Base-by-base conservation (phyloP, 2,888 invertebrate species). In the Stenchaetothrips biformis region DNA sequence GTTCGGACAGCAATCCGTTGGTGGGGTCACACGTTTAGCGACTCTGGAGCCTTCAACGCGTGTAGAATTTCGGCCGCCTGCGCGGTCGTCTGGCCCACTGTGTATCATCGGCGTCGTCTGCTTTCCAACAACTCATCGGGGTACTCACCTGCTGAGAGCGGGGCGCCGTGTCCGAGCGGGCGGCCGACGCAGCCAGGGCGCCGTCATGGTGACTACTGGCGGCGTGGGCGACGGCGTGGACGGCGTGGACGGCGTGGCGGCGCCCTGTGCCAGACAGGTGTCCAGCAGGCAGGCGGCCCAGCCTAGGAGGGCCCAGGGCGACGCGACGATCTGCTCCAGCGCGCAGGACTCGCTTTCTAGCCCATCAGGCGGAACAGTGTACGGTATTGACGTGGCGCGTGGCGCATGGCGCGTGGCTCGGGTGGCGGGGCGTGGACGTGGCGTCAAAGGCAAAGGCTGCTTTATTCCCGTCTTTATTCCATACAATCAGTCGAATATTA, bases 321-420 rank as follows among this genome's bases (percentile, higher is more conserved):
- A 37, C 21, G 8, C 67, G 67, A 25, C 67, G 67, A 74, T 74
- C 67, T 74, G 67, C 67, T 74, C 67, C 21, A 37, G 37, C 37
- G 37, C 37, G 67, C 67, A 37, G 37, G 37, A 37, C 67, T 74
- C 67, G 25, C 67, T 74, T 74, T 74, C 67, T 74, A 74, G 67
- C 67, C 25, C 11, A 74, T 74, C 67, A 74, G 67, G 67, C 67
- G 67, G 67, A 74, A 74, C 67, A 74, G 67, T 25, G 11, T 21
- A 9, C 21, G 21, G 21, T 21, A 25, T 25, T 11, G 67, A 21
- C 37, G 67, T 21, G 67, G 67, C n/a, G 67, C n/a, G n/a, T 18
- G 67, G 67, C 21, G 21, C 8, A n/a, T n/a, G n/a, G n/a, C n/a
- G n/a, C n/a, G n/a, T n/a, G n/a, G n/a, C n/a, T n/a, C n/a, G n/a